Evolutionary conservation across 2,888 invertebrate species (phyloP), one percentile per base, ranked within the genome.

Genomic region (Notodonta dromedarius): DNA sequence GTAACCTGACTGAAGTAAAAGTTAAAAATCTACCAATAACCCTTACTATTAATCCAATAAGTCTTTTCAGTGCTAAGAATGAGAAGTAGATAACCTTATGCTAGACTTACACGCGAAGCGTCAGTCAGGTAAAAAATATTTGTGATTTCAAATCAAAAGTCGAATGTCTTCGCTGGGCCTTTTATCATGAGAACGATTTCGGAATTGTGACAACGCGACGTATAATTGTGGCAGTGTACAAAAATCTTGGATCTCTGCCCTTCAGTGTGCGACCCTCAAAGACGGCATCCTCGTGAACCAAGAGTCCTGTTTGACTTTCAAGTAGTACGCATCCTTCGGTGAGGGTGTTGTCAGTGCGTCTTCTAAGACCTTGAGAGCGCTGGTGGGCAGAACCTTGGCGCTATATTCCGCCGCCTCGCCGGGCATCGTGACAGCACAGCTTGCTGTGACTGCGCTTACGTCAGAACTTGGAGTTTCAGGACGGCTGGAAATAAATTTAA

Each of bases 361-460:
- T 77, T 96, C 95, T 57, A 96, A 90, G 24, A 94, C 91, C 74
- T 94, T 94, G 68, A 96, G 84, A 3, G 95, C 95, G 77, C 90
- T 94, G 68, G 94, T 91, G 39, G 95, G 95, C 5, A 96, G 90
- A 6, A 95, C 94, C 78, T 95, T 94, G 44, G 95, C 95, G 82
- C 95, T 94, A 84, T 95, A 95, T 73, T 95, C 95, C 0, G 94
- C 94, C 54, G 95, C 95, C 74, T 95, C 94, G 0, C 93, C 93
- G 1, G 90, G 94, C 94, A 89, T 94, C 69, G 89, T 93, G 67
- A 88, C 94, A 2, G 94, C 93, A 74, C 94, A 94, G 63, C 87
- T 90, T 9, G 88, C 88, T 35, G 92, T 89, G 35, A 83, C 74
- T 2, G 86, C 77, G 72, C 92, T 93, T 32, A 92, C 84, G 56